These are phyloP conservation scores for Crotalus tigris DNA, from an alignment of 2,113 vertebrate species.

Conservation along the genomic window DNA sequence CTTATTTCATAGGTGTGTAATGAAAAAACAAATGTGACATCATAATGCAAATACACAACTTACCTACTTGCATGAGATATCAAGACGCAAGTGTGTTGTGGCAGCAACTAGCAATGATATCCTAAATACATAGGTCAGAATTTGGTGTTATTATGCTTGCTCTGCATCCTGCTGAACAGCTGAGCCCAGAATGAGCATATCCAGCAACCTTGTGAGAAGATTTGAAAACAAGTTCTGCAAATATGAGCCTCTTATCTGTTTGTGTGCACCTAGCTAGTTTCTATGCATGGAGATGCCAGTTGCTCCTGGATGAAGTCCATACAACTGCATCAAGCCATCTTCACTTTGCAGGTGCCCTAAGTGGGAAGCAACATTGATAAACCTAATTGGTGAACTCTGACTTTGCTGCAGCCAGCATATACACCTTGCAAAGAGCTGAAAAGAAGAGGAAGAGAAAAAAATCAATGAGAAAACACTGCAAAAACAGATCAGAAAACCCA, in stretches of 20 bases:
- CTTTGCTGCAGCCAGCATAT: not conserved
- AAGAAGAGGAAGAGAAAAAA: not conserved
- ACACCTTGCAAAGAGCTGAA: not conserved
- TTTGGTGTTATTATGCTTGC: not conserved
- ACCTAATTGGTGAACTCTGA: not conserved
- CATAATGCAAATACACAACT: not conserved
- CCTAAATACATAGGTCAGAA: not conserved
- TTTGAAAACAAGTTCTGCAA: not conserved
- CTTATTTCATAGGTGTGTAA: not conserved
- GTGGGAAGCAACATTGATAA: not conserved
- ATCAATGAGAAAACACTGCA: not conserved
- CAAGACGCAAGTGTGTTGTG: not conserved
- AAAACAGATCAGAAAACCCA: not conserved
- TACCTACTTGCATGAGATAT: not conserved
- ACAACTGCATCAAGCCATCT: not conserved
- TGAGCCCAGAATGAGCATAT: not conserved
- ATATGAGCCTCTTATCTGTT: not conserved
- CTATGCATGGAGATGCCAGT: not conserved
- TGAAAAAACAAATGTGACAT: not conserved
- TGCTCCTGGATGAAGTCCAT: not conserved
- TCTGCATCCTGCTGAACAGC: not conserved
- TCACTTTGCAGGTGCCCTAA: not conserved
- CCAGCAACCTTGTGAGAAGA: not conserved
- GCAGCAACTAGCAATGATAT: not conserved
- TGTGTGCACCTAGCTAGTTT: not conserved